A percentile compares a stretch with the other conserved stretches of the same genome.
Evolutionary conservation across 2,888 invertebrate genomes (phyloP).

Genomic region (Pristionchus mayeri): DNA sequence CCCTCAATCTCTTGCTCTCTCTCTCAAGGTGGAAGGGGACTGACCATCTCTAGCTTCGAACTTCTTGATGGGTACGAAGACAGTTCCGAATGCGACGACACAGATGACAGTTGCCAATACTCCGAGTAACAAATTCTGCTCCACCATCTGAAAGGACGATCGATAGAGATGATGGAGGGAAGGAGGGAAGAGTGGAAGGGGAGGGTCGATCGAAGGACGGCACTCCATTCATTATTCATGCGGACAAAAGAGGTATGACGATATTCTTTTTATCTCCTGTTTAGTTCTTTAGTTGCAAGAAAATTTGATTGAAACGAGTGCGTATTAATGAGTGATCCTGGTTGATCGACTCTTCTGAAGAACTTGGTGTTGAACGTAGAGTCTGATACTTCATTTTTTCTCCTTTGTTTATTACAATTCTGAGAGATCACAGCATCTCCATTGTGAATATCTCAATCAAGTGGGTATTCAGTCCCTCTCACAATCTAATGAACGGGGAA

Average conservation of each 20-base stretch:
- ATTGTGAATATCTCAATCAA: background rate
- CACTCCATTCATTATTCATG: constrained; percentile 21
- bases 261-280: background rate
- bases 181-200: background rate
- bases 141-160: constrained; percentile 24
- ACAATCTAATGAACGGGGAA: background rate
- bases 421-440: background rate
- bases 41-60: constrained; percentile 62
- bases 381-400: background rate
- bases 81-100: constrained; percentile 60
- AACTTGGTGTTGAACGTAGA: background rate
- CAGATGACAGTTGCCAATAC: constrained; percentile 56
- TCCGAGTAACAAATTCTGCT: constrained; percentile 57
- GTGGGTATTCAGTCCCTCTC: too few species aligned
- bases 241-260: background rate
- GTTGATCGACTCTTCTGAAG: background rate
- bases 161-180: background rate
- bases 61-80: constrained; percentile 62
- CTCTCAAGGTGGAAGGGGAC: background rate
- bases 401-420: background rate
- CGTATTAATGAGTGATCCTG: background rate
- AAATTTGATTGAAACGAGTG: background rate
- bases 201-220: background rate
- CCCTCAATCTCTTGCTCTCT: constrained; percentile 31
- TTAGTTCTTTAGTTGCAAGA: background rate